Percentiles rank a stretch among this genome's conserved stretches.
Evolutionary conservation across 2,113 vertebrate genomes (phyloP).

Genomic region (Egretta garzetta): DNA sequence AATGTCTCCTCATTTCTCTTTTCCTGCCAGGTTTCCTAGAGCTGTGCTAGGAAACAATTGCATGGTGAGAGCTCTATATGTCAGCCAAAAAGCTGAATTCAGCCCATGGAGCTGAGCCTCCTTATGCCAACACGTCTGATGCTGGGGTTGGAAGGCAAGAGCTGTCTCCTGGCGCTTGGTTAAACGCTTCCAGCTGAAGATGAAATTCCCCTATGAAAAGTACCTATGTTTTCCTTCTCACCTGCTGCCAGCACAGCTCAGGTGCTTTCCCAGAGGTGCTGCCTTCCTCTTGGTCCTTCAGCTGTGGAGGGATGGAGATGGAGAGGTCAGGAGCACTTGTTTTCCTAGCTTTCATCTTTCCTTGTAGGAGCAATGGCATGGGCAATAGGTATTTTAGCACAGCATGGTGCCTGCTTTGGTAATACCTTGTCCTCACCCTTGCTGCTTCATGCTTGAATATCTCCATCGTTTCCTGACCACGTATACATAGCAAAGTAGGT

Average conservation of each 20-base stretch:
- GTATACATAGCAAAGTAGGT: background rate
- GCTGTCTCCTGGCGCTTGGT: background rate
- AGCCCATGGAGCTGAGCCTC: background rate
- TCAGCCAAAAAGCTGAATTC: background rate
- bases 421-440: background rate
- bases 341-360: background rate
- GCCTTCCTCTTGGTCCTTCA: background rate
- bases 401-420: background rate
- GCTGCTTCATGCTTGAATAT: background rate
- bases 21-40: background rate
- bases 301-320: background rate
- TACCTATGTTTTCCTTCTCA: background rate
- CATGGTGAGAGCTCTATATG: background rate
- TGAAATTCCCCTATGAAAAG: background rate
- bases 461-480: background rate
- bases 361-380: fast-evolving
- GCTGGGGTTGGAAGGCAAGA: background rate
- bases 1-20: background rate
- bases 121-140: background rate
- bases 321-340: background rate
- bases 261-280: background rate
- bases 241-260: background rate
- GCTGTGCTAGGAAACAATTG: background rate
- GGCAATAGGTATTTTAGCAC: background rate
- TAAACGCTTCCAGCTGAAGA: background rate